Evolutionary conservation across 2,888 invertebrate species (phyloP), one percentile per base, ranked within the genome.

Genomic region (Ochropleura leucogaster): DNA sequence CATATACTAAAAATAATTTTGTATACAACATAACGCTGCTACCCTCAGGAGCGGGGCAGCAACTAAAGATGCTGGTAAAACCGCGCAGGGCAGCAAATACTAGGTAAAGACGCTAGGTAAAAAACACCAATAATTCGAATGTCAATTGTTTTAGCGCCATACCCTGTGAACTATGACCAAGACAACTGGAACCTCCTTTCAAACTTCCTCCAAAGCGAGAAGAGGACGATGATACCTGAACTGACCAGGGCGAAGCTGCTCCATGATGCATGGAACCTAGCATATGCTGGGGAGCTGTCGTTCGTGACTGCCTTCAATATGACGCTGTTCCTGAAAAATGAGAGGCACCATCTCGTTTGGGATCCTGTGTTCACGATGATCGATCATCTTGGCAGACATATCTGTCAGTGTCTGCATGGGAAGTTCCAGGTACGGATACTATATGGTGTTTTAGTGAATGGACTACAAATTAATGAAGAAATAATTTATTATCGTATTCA

Each of bases 351-450:
- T 84, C 93, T 98, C 0, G 98, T 98, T 0, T 98, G 98, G 98
- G 98, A 98, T 90, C 98, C 98, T 0, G 97, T 98, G 12, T 98
- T 98, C 88, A 98, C 98, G 4, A 98, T 98, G 96, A 97, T 98
- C 65, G 98, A 98, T 90, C 98, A 98, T 87, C 97, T 98, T 71
- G 98, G 98, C 49, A 96, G 97, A 78, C 98, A 98, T 85, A 97
- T 98, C 96, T 74, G 97, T 73, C 90, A 92, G 97, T 98, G 83
- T 96, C 90, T 96, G n/a, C 93, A 98, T 77, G 97, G 97, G 57
- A 98, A 98, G 90, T 98, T 98, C 89, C 97, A 98, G 96, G 98
- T 71, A n/a, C 12, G 44, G 16, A 6, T 6, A 49, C 49, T 47
- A 47, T 3, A 3, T 47, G 0, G n/a, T 18, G 42, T 60, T 44